Conservation (phyloP, 2,888 invertebrate genomes). For the Cinara cedri region DNA sequence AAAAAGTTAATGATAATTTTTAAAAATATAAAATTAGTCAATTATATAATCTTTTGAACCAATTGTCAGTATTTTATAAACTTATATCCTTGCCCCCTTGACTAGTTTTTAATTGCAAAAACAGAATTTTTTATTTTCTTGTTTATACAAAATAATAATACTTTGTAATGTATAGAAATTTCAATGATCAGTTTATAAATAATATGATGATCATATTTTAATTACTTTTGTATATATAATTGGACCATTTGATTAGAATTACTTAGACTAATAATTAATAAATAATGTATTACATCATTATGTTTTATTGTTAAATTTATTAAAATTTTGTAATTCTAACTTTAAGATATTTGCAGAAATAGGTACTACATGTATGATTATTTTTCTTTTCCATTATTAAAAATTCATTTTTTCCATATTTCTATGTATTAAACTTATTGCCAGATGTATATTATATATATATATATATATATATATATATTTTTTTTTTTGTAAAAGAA, state of each 20-base stretch:
- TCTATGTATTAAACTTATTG: constrained; percentile 41
- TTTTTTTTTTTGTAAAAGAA: constrained; percentile 37
- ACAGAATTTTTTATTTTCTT: neutral
- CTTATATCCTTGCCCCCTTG: neutral
- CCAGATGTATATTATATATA: constrained; percentile 18
- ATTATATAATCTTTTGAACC: constrained; percentile 16
- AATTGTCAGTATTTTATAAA: neutral
- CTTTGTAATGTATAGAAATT: constrained; percentile 43
- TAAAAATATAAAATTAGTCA: constrained; percentile 5
- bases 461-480: too few relatives aligned
- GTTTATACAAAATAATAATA: neutral
- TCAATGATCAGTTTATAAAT: constrained; percentile 35
- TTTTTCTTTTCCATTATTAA: constrained; percentile 15
- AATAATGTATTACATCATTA: constrained; percentile 8
- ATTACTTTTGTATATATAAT: constrained; percentile 47
- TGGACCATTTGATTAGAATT: constrained; percentile 30
- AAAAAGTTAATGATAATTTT: too few relatives aligned
- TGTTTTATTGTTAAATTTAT: constrained; percentile 43
- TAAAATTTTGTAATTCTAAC: constrained; percentile 38
- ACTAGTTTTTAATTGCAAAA: neutral
- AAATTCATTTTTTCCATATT: constrained; percentile 17
- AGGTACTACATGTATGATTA: constrained; percentile 2
- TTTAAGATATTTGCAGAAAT: neutral
- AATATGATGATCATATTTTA: constrained; percentile 24
- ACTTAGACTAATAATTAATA: constrained; percentile 4